Evolutionary conservation across 2,888 invertebrate genomes (phyloP).

Genomic region (Himalopsyche tibetana): DNA sequence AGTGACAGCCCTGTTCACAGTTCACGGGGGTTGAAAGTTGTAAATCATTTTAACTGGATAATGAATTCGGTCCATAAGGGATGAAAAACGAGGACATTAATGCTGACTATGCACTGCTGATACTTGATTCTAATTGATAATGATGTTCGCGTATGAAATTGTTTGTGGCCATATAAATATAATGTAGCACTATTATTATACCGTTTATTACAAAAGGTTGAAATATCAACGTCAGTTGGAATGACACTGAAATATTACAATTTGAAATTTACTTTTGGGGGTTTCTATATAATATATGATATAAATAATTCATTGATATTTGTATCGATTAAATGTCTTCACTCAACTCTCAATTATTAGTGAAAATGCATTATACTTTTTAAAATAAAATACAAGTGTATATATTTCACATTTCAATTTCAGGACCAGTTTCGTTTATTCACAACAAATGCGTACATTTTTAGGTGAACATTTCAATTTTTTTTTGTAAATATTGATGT

Average conservation of each 20-base stretch:
- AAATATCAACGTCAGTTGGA: neutral
- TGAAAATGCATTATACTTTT: too few species aligned
- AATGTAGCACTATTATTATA: neutral
- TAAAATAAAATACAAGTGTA: too few species aligned
- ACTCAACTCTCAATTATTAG: too few species aligned
- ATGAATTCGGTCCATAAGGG: conserved; percentile 50
- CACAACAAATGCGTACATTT: too few species aligned
- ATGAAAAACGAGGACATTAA: conserved; percentile 46
- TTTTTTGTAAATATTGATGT: too few species aligned
- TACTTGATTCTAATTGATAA: conserved; percentile 43
- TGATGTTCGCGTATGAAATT: conserved; percentile 42
- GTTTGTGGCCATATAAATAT: conserved; percentile 6
- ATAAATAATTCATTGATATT: too few species aligned
- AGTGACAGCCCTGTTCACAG: neutral
- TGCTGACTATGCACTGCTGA: conserved; percentile 44
- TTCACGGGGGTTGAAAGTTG: conserved; percentile 26
- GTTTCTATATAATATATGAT: too few species aligned
- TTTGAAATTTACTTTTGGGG: neutral
- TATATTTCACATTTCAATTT: too few species aligned
- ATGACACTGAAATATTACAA: neutral
- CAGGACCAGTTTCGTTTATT: too few species aligned
- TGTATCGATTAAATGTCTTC: too few species aligned
- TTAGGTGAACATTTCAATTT: too few species aligned
- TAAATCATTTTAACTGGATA: conserved; percentile 53
- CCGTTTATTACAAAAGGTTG: neutral